Evolutionary conservation across 1,140 invertebrate genomes (phyloP).

Genomic region (Colletes gigas): DNA sequence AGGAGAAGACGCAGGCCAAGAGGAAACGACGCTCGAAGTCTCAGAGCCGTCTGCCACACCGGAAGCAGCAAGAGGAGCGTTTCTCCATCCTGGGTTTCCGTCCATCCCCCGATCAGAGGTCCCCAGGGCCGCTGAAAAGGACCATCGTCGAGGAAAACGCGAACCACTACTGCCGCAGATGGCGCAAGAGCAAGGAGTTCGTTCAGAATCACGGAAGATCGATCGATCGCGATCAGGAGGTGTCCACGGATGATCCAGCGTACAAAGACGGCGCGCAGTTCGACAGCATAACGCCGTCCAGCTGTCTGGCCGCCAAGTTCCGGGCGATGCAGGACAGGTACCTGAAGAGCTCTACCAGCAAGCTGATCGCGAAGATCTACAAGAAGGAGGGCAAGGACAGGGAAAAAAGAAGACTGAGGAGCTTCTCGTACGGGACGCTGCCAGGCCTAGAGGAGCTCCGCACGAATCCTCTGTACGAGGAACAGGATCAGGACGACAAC

Average conservation of each 20-base stretch:
- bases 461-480: constrained; percentile 84
- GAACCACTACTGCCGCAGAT: constrained; percentile 36
- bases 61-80: constrained; percentile 67
- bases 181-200: constrained; percentile 57
- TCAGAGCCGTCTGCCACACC: constrained; percentile 70
- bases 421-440: constrained; percentile 88
- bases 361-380: constrained; percentile 86
- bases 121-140: constrained; percentile 32
- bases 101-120: constrained; percentile 57
- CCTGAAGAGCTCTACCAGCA: constrained; percentile 86
- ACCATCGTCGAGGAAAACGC: constrained; percentile 11
- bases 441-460: constrained; percentile 88
- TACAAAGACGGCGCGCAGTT: constrained; percentile 66
- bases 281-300: constrained; percentile 80
- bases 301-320: constrained; percentile 86
- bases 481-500: constrained; percentile 85
- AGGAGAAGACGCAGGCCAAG: constrained; percentile 69
- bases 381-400: constrained; percentile 81
- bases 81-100: constrained; percentile 72
- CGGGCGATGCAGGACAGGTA: constrained; percentile 87
- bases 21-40: constrained; percentile 76
- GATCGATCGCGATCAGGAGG: constrained; percentile 1
- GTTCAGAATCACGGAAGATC: constrained; percentile 25
- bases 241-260: constrained; percentile 18
- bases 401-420: constrained; percentile 84